Conservation (phyloP, 2,797 vertebrate genomes). For the Sternarchorhynchus goeldii region DNA sequence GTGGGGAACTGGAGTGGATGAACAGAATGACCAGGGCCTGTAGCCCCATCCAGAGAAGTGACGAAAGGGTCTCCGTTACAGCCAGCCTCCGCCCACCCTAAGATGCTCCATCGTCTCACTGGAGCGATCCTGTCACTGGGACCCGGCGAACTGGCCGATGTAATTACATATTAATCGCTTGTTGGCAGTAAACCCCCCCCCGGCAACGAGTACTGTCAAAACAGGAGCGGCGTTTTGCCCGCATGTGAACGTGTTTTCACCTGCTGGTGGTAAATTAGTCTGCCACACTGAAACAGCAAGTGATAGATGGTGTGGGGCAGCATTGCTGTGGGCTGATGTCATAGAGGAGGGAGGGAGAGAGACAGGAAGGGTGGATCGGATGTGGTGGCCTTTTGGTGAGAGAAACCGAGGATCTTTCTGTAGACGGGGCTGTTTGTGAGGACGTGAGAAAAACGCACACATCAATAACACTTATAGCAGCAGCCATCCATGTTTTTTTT, state of each 20-base stretch:
- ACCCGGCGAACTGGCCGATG: constrained; percentile 48
- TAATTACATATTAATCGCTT: constrained; percentile 63
- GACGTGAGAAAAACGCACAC: not conserved
- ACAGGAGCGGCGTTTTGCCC: constrained; percentile 25
- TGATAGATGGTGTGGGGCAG: constrained; percentile 6
- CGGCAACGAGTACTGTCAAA: constrained; percentile 59
- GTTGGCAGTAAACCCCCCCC: constrained; percentile 53
- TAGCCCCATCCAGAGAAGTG: constrained; percentile 1
- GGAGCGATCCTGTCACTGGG: constrained; percentile 45
- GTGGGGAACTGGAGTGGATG: too few relatives aligned
- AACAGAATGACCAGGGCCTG: not conserved
- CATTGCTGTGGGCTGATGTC: constrained; percentile 39
- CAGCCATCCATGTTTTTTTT: not conserved
- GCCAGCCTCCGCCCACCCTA: not conserved
- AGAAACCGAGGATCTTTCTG: not conserved
- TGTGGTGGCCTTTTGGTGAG: constrained; percentile 19
- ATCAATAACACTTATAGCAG: not conserved
- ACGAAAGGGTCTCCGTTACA: constrained; percentile 7
- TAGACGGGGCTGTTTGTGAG: not conserved
- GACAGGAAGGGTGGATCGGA: not conserved
- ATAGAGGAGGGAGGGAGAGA: constrained; percentile 15
- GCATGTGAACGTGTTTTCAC: constrained; percentile 36
- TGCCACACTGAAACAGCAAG: constrained; percentile 19
- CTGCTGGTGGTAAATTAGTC: constrained; percentile 48
- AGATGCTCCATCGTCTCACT: constrained; percentile 38